Base-by-base conservation (phyloP, 2,113 vertebrate species). In the Indicator maculatus region DNA sequence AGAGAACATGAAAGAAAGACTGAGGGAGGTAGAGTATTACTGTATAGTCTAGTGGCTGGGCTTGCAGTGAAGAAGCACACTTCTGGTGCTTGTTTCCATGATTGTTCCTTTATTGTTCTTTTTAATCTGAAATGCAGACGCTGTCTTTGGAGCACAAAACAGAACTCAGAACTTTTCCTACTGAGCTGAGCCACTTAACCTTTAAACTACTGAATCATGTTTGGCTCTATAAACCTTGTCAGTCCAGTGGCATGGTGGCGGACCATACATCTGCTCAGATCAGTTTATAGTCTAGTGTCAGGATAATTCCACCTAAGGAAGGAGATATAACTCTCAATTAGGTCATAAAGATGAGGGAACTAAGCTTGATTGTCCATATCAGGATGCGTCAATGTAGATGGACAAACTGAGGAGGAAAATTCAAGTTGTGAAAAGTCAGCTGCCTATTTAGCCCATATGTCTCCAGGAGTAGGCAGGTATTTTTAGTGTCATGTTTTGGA, bases 201-300 rank as follows among this genome's bases (percentile, higher is more conserved):
- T 24, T 30, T 83, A 55, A 66, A 70, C 8, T 77, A 63, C 30
- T 59, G 52, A 74, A 31, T 6, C 0, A 0, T 56, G 27, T 61
- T 73, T 83, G 0, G 1, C 30, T 8, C 16, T 14, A 55, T 59
- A 63, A 59, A 67, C 30, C 31, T 70, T 59, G 11, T 70, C 26
- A 47, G 15, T 39, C 16, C 33, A 39, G 23, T 53, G 31, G 9
- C 39, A 8, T 36, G n/a, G 28, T n/a, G 4, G 30, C n/a, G 15
- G 3, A 23, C 4, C 1, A 0, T 47, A 41, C 2, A 0, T 65
- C 44, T 58, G 26, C 28, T 9, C 11, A 80, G 23, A n/a, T 3
- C 3, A 1, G 9, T 73, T 67, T 69, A 20, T 38, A 50, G n/a
- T 18, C 30, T 86, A 16, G 8, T 83, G 27, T 44, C 33, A 66